Evolutionary conservation across 2,797 vertebrate species (phyloP).

Genomic region (Coendou prehensilis): DNA sequence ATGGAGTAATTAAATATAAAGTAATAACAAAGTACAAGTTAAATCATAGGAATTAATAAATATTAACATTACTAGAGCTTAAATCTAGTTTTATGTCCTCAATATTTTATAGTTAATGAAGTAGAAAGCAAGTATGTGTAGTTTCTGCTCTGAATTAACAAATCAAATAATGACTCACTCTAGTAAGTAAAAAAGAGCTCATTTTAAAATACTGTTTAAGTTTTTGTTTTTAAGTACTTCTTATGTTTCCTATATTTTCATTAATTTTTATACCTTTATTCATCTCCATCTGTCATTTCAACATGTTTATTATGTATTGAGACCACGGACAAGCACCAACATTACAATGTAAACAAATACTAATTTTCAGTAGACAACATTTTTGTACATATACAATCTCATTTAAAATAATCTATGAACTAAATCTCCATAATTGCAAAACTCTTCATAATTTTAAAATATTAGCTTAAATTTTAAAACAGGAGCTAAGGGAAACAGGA

Average conservation of each 20-base stretch:
- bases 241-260: not conserved
- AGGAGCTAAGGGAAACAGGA: conserved; percentile 11
- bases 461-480: conserved; percentile 19
- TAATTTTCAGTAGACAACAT: not conserved
- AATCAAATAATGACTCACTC: not conserved
- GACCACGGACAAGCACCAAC: not conserved
- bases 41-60: conserved; percentile 75
- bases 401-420: not conserved
- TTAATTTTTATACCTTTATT: not conserved
- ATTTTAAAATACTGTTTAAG: conserved; percentile 20
- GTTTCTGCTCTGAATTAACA: conserved; percentile 67
- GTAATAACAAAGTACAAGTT: conserved; percentile 72
- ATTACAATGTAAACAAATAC: not conserved
- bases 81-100: conserved; percentile 61
- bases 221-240: conserved; percentile 17
- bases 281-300: not conserved
- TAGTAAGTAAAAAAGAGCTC: not conserved
- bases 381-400: not conserved
- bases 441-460: not conserved
- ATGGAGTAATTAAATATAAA: conserved; percentile 79
- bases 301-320: not conserved
- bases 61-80: conserved; percentile 57
- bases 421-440: not conserved
- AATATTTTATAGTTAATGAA: conserved; percentile 69
- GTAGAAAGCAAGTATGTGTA: conserved; percentile 73